These are phyloP conservation scores for Bruchidius siliquastri DNA, from an alignment of 2,888 invertebrate species.

Conservation along the genomic window DNA sequence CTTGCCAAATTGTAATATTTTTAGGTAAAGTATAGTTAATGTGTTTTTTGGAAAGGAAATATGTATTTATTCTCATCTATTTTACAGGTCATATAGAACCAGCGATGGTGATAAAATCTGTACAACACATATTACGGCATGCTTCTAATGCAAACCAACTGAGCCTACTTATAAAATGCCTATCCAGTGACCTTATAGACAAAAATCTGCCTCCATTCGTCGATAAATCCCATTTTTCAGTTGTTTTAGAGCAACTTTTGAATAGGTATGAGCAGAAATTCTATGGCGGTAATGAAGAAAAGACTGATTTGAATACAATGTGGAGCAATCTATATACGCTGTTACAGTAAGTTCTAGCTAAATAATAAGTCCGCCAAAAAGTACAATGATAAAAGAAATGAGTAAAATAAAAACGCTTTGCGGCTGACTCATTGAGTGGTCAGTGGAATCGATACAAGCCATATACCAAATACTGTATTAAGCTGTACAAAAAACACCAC, in stretches of 20 bases:
- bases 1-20: constrained; percentile 54
- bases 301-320: constrained; percentile 35
- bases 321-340: constrained; percentile 43
- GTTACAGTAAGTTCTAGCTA: constrained; percentile 29
- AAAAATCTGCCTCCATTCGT: constrained; percentile 40
- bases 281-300: constrained; percentile 29
- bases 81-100: constrained; percentile 57
- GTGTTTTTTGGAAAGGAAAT: too few species aligned
- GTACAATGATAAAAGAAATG: too few species aligned
- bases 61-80: constrained; percentile 3
- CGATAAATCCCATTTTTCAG: constrained; percentile 46
- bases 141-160: constrained; percentile 56
- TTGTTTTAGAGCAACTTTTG: constrained; percentile 42
- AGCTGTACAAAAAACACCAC: too few species aligned
- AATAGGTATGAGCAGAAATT: constrained; percentile 35
- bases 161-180: constrained; percentile 57
- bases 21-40: constrained; percentile 44
- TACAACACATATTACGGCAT: constrained; percentile 58
- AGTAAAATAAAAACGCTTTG: too few species aligned
- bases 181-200: constrained; percentile 54
- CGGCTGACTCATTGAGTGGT: too few species aligned
- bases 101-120: constrained; percentile 57
- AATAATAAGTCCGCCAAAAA: too few species aligned
- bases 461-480: too few species aligned
- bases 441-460: too few species aligned